These are phyloP conservation scores for Mongoloraphidia duomilia DNA, from an alignment of 2,888 invertebrate species.

Conservation along the genomic window DNA sequence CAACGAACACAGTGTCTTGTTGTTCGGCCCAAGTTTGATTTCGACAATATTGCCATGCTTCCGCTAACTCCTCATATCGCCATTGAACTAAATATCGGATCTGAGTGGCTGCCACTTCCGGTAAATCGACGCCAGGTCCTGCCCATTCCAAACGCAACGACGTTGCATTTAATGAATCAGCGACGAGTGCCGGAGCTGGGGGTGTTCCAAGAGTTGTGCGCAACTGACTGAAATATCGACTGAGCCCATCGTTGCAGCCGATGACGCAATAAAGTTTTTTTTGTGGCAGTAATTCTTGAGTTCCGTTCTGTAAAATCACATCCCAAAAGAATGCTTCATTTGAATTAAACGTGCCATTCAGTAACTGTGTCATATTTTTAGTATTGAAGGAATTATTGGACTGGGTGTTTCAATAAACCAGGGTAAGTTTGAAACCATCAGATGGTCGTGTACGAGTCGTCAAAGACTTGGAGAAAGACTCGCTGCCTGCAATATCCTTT, in stretches of 20 bases:
- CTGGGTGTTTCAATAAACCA: too few relatives aligned
- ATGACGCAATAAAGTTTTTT: conserved; percentile 63
- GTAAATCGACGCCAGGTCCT: conserved; percentile 37
- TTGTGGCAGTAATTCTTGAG: conserved; percentile 48
- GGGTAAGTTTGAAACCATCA: too few relatives aligned
- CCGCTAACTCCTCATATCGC: conserved; percentile 53
- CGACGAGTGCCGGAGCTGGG: conserved; percentile 60
- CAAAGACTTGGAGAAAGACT: too few relatives aligned
- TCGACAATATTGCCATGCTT: conserved; percentile 70
- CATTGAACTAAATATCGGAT: conserved; percentile 45
- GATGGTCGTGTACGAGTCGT: too few relatives aligned
- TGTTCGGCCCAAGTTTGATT: conserved; percentile 50
- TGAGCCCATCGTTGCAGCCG: conserved; percentile 70
- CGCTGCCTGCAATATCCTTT: too few relatives aligned
- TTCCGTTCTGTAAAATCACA: conserved; percentile 45
- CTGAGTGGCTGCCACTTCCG: conserved; percentile 2
- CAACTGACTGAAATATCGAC: conserved; percentile 55
- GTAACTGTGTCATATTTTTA: too few relatives aligned
- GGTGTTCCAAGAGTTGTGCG: conserved; percentile 52
- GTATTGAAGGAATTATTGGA: too few relatives aligned
- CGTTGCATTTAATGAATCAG: conserved; percentile 60
- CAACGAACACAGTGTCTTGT: conserved; percentile 49
- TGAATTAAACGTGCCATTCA: too few relatives aligned
- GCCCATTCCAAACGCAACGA: conserved; percentile 71
- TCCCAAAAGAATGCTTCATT: not conserved